Percentiles rank a stretch among this genome's conserved stretches.
Conservation (phyloP, 2,888 invertebrate genomes). For the Heliconius ethilla region DNA sequence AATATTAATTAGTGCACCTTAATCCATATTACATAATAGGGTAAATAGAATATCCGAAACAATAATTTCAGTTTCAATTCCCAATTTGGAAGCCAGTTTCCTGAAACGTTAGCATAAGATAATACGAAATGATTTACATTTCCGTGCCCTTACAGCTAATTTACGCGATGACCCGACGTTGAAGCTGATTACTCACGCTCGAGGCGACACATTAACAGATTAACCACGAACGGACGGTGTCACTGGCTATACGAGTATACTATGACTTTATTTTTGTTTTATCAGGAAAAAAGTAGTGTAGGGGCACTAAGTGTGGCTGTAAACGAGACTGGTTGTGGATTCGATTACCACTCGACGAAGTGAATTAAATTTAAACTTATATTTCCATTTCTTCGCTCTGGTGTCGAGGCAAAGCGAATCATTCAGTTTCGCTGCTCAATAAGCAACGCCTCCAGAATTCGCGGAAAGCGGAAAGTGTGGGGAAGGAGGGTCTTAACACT, state of each 20-base stretch:
- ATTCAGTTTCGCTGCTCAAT: too few relatives aligned
- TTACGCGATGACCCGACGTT: conserved; percentile 43
- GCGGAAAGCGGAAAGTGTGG: too few relatives aligned
- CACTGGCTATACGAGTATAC: conserved; percentile 33
- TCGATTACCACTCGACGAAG: too few relatives aligned
- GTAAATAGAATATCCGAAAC: background rate
- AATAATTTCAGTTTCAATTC: background rate
- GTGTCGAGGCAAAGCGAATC: too few relatives aligned
- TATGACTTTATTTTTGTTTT: conserved; percentile 26
- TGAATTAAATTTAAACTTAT: too few relatives aligned
- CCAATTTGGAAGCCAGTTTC: background rate
- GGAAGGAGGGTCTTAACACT: too few relatives aligned
- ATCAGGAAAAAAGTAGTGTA: too few relatives aligned
- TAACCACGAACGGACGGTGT: conserved; percentile 46
- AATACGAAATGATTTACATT: conserved; percentile 36
- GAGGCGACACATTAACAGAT: conserved; percentile 43
- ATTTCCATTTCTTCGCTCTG: too few relatives aligned
- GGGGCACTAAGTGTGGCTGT: too few relatives aligned
- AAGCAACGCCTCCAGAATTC: too few relatives aligned
- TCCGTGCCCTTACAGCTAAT: conserved; percentile 33
- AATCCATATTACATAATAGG: background rate
- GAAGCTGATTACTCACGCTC: conserved; percentile 41
- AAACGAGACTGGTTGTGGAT: too few relatives aligned
- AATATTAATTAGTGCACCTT: too few relatives aligned
- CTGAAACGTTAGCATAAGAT: conserved; percentile 15